Evolutionary conservation across 2,888 invertebrate genomes (phyloP), one percentile per base, ranked within the genome.

Genomic region (Sesia apiformis): DNA sequence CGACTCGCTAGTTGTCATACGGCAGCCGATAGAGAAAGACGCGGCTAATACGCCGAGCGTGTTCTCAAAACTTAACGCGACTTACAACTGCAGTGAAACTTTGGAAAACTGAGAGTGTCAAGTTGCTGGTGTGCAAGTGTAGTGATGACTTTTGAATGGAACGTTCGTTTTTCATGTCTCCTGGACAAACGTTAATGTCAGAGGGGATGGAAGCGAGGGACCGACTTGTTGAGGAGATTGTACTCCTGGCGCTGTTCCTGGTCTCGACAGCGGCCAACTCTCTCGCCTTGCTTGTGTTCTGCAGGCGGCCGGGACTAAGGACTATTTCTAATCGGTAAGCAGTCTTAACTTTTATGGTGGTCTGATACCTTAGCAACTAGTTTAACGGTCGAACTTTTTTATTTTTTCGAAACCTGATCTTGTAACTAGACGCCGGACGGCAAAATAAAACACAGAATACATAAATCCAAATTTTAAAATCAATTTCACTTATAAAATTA

Each of bases 301-400:
- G 93, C 75, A 90, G 93, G 67, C 90, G 94, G 63, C 93, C 95
- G 53, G 92, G 93, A 52, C 86, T 95, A 52, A 90, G 95, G 70
- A 95, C 94, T 62, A 93, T 95, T 66, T 95, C 95, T 57, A 95
- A 95, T 90, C 92, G 94, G 94, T 94, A 84, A 86, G 90, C 75
- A 57, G 23, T 38, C 38, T 70, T 50, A 50, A 53, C n/a, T 49
- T 49, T 52, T 57, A 23, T 57, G 55, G 8, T 49, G 4, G 39
- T 52, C 52, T 56, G 38, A 43, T 51, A 55, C 53, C 41, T 56
- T 40, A 7, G 39, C 4, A 23, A 38, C 38, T 50, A 50, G 46
- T 46, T 46, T 6, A 46, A 46, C 8, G 8, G 43, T 46, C 3
- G n/a, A 23, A 23, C 2, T 1, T 23, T 23, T 23, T 23, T 23